Evolutionary conservation across 1,140 invertebrate genomes (phyloP).

Genomic region (Sminthurides bifidus): DNA sequence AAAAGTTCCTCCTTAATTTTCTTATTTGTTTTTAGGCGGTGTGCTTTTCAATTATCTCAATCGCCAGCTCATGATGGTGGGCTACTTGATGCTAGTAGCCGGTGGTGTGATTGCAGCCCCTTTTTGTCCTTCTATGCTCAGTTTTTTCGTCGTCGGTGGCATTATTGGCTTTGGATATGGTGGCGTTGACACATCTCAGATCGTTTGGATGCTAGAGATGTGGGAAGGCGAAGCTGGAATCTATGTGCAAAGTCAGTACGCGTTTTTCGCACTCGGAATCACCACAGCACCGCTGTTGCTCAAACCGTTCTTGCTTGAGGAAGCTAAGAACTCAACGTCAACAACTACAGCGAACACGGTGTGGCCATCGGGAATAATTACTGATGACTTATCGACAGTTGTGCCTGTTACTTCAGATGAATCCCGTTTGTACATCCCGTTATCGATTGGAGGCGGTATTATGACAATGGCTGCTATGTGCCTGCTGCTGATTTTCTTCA

Average conservation of each 20-base stretch:
- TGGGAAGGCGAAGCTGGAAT: neutral
- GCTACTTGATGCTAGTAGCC: neutral
- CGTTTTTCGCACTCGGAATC: constrained; percentile 3
- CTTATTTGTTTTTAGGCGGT: neutral
- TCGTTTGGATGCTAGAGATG: constrained; percentile 16
- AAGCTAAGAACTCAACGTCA: no score
- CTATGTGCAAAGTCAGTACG: constrained; percentile 5
- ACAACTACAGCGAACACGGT: no score
- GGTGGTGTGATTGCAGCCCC: neutral
- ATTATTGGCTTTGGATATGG: constrained; percentile 4
- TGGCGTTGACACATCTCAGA: neutral
- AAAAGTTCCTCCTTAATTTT: no score
- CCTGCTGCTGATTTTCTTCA: neutral
- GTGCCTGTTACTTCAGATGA: no score
- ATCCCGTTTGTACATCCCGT: neutral
- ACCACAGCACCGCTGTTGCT: neutral
- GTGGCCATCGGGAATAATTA: no score
- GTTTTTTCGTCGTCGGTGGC: neutral
- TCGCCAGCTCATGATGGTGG: constrained; percentile 3
- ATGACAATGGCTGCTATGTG: neutral
- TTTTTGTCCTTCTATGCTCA: neutral
- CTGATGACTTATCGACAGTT: no score
- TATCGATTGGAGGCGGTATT: neutral
- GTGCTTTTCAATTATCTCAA: constrained; percentile 11
- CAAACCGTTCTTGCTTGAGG: constrained; percentile 1